Base-by-base conservation (phyloP, 2,113 vertebrate genomes). In the Hypomesus transpacificus region DNA sequence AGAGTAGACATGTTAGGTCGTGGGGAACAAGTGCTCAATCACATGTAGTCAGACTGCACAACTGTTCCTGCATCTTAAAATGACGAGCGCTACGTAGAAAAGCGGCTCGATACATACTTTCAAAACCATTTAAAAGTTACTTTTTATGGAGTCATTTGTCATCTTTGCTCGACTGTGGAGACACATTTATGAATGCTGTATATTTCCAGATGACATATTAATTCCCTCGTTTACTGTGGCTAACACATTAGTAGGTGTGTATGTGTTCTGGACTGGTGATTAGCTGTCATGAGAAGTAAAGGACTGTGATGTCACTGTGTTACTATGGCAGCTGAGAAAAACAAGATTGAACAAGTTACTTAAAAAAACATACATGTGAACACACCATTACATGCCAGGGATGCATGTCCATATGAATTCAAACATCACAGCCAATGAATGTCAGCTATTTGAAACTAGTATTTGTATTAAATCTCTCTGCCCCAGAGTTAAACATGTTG, bases 231-330 rank as follows among this genome's bases (percentile, higher is more conserved):
- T 67, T 70, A 65, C 67, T 79, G 59, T 20, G 21, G 24, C 20
- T 21, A 67, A 46, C 39, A 46, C 39, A 82, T 83, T 78, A 83
- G 66, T 67, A 57, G 56, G 56, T 68, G 68, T 54, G 39, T 46
- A 66, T 57, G 17, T 64, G 39, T 67, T 75, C 51, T 58, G 77
- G 78, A 68, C 60, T 81, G 80, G 75, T 76, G 83, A 87, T 75
- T 26, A 72, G 70, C 69, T 63, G 75, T 70, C 26, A 75, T 50
- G 69, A 72, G 57, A 85, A 77, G 74, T 83, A 84, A 82, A 73
- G 63, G 78, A 77, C 39, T 71, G 71, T 58, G 1, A 77, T 56
- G 75, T 50, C 73, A 84, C 85, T 87, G 87, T 91, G 77, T 88
- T 51, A 20, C 85, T 76, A 87, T 86, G 59, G 82, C 76, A 85